phyloP scores from a whole-genome alignment of 2,113 vertebrate species.

The Rhinoptilus africanus region DNA sequence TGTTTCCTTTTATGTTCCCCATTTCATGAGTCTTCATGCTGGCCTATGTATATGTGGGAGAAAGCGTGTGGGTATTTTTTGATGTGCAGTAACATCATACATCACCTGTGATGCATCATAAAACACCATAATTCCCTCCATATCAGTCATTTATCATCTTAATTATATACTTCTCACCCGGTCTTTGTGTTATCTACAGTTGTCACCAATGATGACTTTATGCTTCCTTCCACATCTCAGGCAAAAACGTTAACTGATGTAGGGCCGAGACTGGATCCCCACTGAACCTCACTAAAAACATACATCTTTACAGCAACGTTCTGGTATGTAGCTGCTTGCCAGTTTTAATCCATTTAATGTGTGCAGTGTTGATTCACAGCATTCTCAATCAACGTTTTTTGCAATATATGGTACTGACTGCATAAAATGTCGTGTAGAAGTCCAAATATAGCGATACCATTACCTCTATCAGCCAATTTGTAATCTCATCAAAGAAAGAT shows the following conservation, averaged over 20 bases:
- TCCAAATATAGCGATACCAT: constrained; percentile 17
- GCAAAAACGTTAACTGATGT: background rate
- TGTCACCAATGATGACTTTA: background rate
- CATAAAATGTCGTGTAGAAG: background rate
- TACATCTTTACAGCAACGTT: background rate
- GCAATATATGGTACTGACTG: constrained; percentile 21
- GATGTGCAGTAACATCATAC: background rate
- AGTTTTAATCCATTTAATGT: constrained; percentile 8
- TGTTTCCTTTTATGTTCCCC: background rate
- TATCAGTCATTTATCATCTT: background rate
- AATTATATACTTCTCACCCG: background rate
- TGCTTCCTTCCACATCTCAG: background rate
- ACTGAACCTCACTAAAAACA: background rate
- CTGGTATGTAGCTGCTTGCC: background rate
- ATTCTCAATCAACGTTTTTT: background rate
- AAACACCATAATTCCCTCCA: background rate
- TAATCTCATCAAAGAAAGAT: background rate
- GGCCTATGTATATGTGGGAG: background rate
- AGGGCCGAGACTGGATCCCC: background rate
- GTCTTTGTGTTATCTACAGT: background rate
- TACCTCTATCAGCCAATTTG: background rate
- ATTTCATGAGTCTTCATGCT: background rate
- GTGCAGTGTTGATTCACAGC: background rate
- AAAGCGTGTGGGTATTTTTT: background rate
- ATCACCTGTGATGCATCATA: background rate